phyloP scores from a whole-genome alignment of 2,113 vertebrate genomes.

The Tetrao urogallus region DNA sequence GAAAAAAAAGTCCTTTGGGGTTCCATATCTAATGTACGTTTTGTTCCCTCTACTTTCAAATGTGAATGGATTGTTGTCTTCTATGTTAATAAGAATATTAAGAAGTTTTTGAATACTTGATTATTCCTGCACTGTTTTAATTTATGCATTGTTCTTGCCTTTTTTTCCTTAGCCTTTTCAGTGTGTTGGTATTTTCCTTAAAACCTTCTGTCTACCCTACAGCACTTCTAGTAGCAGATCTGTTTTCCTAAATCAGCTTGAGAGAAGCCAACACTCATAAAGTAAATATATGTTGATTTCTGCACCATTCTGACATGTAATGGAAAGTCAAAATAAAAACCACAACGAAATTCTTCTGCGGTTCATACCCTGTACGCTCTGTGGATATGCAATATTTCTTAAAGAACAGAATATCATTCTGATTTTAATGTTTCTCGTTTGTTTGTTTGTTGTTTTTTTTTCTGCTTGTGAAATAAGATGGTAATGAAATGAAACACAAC shows the following conservation, averaged over 20 bases:
- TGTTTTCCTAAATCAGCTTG: conserved; percentile 54
- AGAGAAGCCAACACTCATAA: conserved; percentile 60
- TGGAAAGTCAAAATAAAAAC: conserved; percentile 18
- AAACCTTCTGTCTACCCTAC: conserved; percentile 39
- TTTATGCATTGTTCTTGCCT: background rate
- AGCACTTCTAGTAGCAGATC: conserved; percentile 50
- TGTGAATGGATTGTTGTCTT: background rate
- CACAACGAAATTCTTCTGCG: background rate
- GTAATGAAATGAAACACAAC: conserved; percentile 55
- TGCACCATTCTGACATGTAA: conserved; percentile 39
- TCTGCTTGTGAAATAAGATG: conserved; percentile 44
- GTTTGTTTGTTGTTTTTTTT: background rate
- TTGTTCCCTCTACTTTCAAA: background rate
- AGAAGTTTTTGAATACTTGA: background rate
- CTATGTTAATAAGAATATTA: background rate
- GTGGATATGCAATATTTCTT: background rate
- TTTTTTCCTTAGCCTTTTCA: background rate
- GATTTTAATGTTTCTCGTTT: background rate
- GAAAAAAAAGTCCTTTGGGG: background rate
- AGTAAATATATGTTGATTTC: conserved; percentile 59
- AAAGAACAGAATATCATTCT: background rate
- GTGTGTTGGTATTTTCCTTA: background rate
- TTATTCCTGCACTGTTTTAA: background rate
- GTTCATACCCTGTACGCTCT: background rate
- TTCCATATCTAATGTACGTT: background rate